Percentiles rank a stretch among this genome's conserved stretches.
Evolutionary conservation across 2,888 invertebrate species (phyloP).

Genomic region (Abscondita cerata): DNA sequence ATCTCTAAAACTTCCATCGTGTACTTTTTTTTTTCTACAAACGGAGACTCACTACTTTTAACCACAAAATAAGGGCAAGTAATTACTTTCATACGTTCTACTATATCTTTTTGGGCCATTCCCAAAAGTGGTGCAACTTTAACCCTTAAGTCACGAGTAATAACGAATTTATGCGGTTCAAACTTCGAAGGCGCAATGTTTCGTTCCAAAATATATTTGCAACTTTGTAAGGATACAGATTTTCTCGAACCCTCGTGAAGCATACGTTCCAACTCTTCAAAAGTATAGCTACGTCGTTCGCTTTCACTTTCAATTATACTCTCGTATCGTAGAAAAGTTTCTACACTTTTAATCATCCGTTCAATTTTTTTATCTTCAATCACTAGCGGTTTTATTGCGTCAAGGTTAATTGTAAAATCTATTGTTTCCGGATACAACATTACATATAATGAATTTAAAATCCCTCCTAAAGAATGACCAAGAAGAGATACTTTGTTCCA

Average conservation of each 20-base stretch:
- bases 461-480: constrained; percentile 73
- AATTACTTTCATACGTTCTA: neutral
- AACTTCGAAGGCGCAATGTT: constrained; percentile 61
- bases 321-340: constrained; percentile 54
- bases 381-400: constrained; percentile 58
- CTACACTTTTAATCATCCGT: constrained; percentile 56
- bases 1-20: constrained; percentile 2
- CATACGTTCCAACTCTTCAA: constrained; percentile 64
- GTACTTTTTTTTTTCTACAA: neutral
- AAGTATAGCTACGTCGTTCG: constrained; percentile 66
- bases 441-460: constrained; percentile 67
- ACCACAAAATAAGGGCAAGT: neutral
- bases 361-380: constrained; percentile 43
- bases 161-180: constrained; percentile 65
- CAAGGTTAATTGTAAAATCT: constrained; percentile 65
- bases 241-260: constrained; percentile 63
- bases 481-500: constrained; percentile 74
- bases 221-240: constrained; percentile 63
- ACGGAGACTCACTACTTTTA: neutral
- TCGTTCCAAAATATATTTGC: constrained; percentile 62
- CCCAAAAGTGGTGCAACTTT: constrained; percentile 57
- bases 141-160: constrained; percentile 68
- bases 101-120: neutral
- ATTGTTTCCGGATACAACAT: constrained; percentile 68
- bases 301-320: constrained; percentile 45